Conservation (phyloP, 2,797 vertebrate species). For the Girardinus metallicus region DNA sequence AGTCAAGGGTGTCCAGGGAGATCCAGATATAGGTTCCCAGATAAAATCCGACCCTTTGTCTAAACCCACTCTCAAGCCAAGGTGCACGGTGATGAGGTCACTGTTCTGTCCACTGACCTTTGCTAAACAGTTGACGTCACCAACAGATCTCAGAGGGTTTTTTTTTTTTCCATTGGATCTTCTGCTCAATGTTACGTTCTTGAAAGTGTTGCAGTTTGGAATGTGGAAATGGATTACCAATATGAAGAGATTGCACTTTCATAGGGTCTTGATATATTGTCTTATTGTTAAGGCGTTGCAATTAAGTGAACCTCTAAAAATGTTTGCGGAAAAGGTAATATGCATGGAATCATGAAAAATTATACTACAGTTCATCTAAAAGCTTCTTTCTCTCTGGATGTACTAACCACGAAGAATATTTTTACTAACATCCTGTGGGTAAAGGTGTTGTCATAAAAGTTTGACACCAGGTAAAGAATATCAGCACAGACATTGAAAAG, state of each 20-base stretch:
- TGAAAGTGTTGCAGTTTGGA: slow-evolving; percentile 30
- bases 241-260: slow-evolving; percentile 3
- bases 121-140: slow-evolving; percentile 57
- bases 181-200: not conserved
- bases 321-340: not conserved
- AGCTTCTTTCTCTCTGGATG: not conserved
- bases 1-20: slow-evolving; percentile 70
- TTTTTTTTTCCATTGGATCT: slow-evolving; percentile 2
- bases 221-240: slow-evolving; percentile 28
- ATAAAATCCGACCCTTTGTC: slow-evolving; percentile 68
- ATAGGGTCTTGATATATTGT: not conserved
- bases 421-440: not conserved
- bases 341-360: not conserved
- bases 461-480: not conserved
- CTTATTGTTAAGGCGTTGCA: not conserved
- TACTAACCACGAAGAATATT: not conserved
- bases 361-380: not conserved
- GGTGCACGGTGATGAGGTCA: slow-evolving; percentile 60
- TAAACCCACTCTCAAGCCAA: slow-evolving; percentile 13
- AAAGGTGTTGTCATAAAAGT: not conserved
- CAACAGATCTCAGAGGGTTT: slow-evolving; percentile 21
- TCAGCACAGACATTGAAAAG: not conserved
- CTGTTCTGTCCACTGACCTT: slow-evolving; percentile 42
- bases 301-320: not conserved
- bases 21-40: slow-evolving; percentile 67